Base-by-base conservation (phyloP, 2,888 invertebrate genomes). In the Crioceris asparagi region DNA sequence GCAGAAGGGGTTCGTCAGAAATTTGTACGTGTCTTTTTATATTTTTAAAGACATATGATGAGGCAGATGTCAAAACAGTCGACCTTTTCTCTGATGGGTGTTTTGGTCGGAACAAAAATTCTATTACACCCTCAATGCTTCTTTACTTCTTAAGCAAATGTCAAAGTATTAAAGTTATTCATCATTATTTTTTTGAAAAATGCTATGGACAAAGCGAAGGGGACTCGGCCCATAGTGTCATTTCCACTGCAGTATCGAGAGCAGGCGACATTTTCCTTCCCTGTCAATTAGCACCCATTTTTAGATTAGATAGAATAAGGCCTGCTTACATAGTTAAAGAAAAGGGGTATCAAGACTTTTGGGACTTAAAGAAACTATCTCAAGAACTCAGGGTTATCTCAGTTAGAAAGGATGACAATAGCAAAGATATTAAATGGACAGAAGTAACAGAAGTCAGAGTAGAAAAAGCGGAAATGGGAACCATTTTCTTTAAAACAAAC, bases 311-410 rank as follows among this genome's bases (percentile, higher is more conserved):
- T 4, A 23, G 41, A 27, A 17, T 33, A 25, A 36, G 30, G 27
- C 29, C 36, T 12, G n/a, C 36, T 17, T 42, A 42, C 29, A 25
- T 33, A 10, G 42, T 42, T 10, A 17, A 35, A 10, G 23, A 25
- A 32, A 31, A 38, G 29, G 29, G 17, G 17, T 26, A 19, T 19
- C 16, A 29, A 14, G 38, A 37, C 16, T 39, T 39, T 31, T 35
- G 35, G 8, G 31, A 39, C 18, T 41, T 38, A 16, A 40, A 40
- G 21, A 29, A n/a, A 17, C 15, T 40, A 17, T 32, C 33, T n/a
- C 17, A 29, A 40, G 19, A 37, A 4, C 27, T 37, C 10, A 25
- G 38, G 18, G 33, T 38, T 32, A 23, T 30, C 4, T 16, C 35
- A 15, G 26, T 35, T 17, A 26, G 35, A 26, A 26, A 26, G 26